These are phyloP conservation scores for Platorchestia sp. DNA, from an alignment of 1,140 invertebrate species.

Conservation along the genomic window DNA sequence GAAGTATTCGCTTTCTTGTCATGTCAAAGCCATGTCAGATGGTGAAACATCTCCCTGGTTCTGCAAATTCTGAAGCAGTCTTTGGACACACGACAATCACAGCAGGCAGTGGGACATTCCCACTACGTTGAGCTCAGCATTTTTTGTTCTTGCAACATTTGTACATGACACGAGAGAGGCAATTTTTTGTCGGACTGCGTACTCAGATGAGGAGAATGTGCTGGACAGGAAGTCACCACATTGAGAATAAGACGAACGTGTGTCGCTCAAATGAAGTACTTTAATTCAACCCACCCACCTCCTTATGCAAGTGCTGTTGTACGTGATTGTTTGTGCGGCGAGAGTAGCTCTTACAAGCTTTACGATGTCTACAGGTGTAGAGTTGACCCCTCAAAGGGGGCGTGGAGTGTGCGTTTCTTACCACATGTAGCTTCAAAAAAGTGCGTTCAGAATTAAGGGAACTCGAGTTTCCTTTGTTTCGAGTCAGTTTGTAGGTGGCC, in stretches of 20 bases:
- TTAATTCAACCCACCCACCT: not conserved
- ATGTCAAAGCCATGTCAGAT: not conserved
- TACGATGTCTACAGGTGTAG: not conserved
- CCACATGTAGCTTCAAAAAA: not conserved
- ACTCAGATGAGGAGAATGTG: not conserved
- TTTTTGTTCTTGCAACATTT: no score
- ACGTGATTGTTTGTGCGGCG: no score
- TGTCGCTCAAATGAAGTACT: not conserved
- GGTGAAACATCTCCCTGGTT: not conserved
- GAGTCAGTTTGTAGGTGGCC: not conserved
- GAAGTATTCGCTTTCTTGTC: not conserved
- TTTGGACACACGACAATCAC: not conserved
- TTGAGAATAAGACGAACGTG: not conserved
- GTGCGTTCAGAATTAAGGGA: not conserved
- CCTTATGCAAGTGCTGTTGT: not conserved
- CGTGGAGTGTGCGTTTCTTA: no score
- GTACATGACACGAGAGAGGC: no score
- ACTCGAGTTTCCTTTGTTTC: not conserved
- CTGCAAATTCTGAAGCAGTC: not conserved
- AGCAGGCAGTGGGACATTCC: not conserved
- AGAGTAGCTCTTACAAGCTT: not conserved
- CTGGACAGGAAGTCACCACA: not conserved
- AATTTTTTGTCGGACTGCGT: not conserved
- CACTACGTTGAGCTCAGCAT: not conserved
- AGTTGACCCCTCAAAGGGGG: no score